Conservation (phyloP, 2,888 invertebrate genomes). For the Conops quadrifasciatus region DNA sequence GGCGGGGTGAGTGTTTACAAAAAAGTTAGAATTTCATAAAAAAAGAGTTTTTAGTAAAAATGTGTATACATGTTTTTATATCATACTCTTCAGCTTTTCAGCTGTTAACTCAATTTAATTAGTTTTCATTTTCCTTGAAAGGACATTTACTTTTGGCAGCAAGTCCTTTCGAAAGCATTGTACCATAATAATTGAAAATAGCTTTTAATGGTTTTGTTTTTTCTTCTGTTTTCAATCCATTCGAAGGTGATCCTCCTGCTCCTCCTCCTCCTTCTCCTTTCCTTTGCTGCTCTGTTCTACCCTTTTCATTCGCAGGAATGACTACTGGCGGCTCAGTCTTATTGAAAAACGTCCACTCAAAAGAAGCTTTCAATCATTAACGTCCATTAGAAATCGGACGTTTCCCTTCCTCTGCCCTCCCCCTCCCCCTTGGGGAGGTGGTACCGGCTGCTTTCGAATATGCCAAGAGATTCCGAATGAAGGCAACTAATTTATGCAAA, state of each 20-base stretch:
- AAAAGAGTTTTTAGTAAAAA: no score
- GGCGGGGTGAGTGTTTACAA: no score
- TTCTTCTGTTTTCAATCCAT: neutral
- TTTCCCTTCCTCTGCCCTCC: neutral
- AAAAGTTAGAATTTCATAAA: no score
- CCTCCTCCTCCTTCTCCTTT: neutral
- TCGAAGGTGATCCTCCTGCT: neutral
- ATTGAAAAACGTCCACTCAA: neutral
- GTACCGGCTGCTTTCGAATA: neutral
- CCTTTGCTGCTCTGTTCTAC: neutral
- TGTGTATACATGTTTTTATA: no score
- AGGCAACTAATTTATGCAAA: constrained; percentile 41
- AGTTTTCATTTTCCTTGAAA: no score
- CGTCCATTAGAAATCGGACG: constrained; percentile 19
- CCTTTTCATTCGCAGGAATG: neutral
- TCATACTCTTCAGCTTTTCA: no score
- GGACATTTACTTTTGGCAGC: no score
- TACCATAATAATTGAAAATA: no score
- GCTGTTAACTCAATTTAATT: no score
- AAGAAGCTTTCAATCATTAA: constrained; percentile 28
- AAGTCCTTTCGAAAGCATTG: no score
- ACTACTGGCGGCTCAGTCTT: neutral
- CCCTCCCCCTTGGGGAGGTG: no score
- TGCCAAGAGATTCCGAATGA: neutral
- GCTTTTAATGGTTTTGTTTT: neutral